Evolutionary conservation across 2,888 invertebrate species (phyloP).

Genomic region (Bellardia bayeri): DNA sequence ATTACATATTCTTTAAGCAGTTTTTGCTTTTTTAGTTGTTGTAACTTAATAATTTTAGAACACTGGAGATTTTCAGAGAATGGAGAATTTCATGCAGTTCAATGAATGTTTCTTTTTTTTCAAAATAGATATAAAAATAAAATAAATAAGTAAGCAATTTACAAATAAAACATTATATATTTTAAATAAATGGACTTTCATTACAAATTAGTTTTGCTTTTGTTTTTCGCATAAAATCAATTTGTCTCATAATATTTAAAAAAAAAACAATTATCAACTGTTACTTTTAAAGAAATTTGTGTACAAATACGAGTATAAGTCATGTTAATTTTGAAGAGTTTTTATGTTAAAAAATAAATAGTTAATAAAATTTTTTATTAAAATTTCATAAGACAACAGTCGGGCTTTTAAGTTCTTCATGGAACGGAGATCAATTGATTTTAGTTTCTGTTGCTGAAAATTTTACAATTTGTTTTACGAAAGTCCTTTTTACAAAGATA

Average conservation of each 20-base stretch:
- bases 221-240: slow-evolving; percentile 32
- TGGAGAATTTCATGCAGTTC: slow-evolving; percentile 58
- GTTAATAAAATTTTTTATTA: slow-evolving; percentile 69
- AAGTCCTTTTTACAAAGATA: slow-evolving; percentile 27
- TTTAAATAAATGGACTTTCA: slow-evolving; percentile 53
- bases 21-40: slow-evolving; percentile 52
- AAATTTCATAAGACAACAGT: slow-evolving; percentile 64
- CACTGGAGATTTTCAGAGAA: background rate
- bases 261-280: slow-evolving; percentile 34
- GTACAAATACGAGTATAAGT: slow-evolving; percentile 81
- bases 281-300: slow-evolving; percentile 74
- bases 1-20: slow-evolving; percentile 33
- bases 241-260: background rate
- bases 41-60: slow-evolving; percentile 59
- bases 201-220: background rate
- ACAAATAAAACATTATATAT: slow-evolving; percentile 45
- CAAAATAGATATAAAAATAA: slow-evolving; percentile 58
- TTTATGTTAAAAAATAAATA: slow-evolving; percentile 61
- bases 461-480: slow-evolving; percentile 2
- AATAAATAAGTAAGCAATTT: slow-evolving; percentile 45
- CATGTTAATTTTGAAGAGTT: slow-evolving; percentile 71
- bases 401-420: background rate
- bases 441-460: background rate
- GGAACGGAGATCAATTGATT: slow-evolving; percentile 24
- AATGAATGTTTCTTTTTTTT: slow-evolving; percentile 52